Conservation (phyloP, 2,113 vertebrate genomes). For the Corynorhinus townsendii region DNA sequence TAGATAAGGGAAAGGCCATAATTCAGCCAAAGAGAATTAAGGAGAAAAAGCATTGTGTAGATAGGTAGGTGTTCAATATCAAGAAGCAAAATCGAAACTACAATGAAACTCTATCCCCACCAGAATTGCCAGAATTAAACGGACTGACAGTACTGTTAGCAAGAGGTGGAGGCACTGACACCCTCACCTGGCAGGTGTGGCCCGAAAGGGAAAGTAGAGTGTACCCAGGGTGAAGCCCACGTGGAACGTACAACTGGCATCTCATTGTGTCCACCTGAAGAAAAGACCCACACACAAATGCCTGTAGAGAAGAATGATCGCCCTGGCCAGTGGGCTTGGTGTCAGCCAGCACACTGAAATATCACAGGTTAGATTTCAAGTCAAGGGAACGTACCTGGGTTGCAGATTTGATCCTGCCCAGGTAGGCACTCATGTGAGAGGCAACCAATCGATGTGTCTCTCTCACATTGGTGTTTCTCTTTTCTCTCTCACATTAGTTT, state of each 20-base stretch:
- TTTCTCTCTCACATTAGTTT: too few relatives aligned
- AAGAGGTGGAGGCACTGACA: not conserved
- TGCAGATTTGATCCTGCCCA: too few relatives aligned
- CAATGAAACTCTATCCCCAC: not conserved
- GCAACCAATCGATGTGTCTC: too few relatives aligned
- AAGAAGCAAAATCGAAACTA: not conserved
- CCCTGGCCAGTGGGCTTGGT: too few relatives aligned
- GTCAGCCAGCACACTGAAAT: too few relatives aligned
- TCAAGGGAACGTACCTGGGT: too few relatives aligned
- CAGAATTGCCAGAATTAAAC: not conserved
- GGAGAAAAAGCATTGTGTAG: not conserved
- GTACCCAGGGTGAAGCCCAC: accelerated
- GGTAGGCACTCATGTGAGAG: too few relatives aligned
- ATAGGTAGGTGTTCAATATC: too few relatives aligned
- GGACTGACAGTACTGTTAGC: not conserved
- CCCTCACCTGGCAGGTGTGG: accelerated
- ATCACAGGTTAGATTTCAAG: too few relatives aligned
- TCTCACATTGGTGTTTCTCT: too few relatives aligned
- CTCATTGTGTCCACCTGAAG: accelerated
- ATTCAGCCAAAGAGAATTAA: not conserved
- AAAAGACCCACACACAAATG: not conserved
- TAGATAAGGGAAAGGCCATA: not conserved
- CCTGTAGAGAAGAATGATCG: not conserved
- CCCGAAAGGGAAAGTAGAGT: accelerated
- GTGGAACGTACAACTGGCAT: accelerated